phyloP scores from a whole-genome alignment of 2,113 vertebrate genomes.

The Coryphaenoides rupestris region DNA sequence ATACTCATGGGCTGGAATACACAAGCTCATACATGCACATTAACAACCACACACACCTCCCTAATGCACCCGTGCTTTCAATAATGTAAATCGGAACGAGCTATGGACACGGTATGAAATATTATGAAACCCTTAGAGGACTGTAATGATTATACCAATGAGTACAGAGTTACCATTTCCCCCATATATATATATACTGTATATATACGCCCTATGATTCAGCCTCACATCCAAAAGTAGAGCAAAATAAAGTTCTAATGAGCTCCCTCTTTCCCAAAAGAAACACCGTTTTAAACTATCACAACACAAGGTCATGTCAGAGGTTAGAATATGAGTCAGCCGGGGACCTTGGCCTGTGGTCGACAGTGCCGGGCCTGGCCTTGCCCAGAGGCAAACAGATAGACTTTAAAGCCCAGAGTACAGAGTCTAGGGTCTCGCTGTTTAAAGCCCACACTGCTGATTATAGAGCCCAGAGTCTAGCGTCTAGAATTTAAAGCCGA shows the following conservation, averaged over 20 bases:
- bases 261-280: background rate
- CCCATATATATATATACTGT: too few relatives aligned
- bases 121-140: background rate
- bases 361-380: too few relatives aligned
- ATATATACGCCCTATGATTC: too few relatives aligned
- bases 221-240: background rate
- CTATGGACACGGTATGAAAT: constrained; percentile 16
- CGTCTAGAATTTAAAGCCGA: too few relatives aligned
- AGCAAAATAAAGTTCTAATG: background rate
- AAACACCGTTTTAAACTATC: background rate
- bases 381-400: too few relatives aligned
- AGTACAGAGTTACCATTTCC: background rate
- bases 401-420: too few relatives aligned
- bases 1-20: background rate
- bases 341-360: background rate
- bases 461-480: too few relatives aligned
- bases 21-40: constrained; percentile 13
- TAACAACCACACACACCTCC: constrained; percentile 1
- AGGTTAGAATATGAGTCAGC: background rate
- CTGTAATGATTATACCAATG: constrained; percentile 14
- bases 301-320: constrained; percentile 27
- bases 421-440: too few relatives aligned
- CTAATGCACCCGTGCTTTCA: background rate
- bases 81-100: background rate
- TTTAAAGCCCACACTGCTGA: too few relatives aligned